Evolutionary conservation across 2,888 invertebrate genomes (phyloP), one percentile per base, ranked within the genome.

Genomic region (Dynastes maya): DNA sequence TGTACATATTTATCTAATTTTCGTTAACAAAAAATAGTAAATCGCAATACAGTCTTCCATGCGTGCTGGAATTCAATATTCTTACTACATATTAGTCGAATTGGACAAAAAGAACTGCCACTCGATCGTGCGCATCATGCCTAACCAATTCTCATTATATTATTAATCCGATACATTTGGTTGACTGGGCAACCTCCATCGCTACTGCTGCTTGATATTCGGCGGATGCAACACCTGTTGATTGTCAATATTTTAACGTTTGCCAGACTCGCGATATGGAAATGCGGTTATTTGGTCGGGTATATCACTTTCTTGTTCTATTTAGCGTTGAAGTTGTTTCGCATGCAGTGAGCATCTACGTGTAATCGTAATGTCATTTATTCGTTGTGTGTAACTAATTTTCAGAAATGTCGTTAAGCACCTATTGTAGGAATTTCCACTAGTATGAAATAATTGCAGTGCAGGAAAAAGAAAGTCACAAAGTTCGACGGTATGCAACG

Each of bases 191-290:
- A 74, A 74, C 72, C 71, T 64, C 65, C 32, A 68, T 45, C 71
- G 78, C 78, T 75, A 8, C 61, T 79, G 77, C 81, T 83, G 82
- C 82, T 83, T 84, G 83, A 83, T 83, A 83, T 83, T 83, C 84
- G 82, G 83, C 82, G 83, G 81, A 84, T 82, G 83, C 83, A 83
- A 83, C 86, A 86, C 86, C 86, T 86, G 86, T 86, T 86, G 86
- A 86, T 86, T 86, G 86, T 86, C 86, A 85, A 86, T 86, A 86
- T 86, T 86, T 86, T 85, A 86, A 83, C 84, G 84, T 85, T 86
- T 85, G 85, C 27, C 82, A 85, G 84, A 82, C 85, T 82, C 82
- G 84, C 85, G 84, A 85, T 86, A 86, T 86, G 86, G 86, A 86
- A 86, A 86, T 86, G 83, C 84, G 85, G 84, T 85, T 85, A 85